Conservation (phyloP, 2,888 invertebrate genomes). For the Ormyrus nitidulus region DNA sequence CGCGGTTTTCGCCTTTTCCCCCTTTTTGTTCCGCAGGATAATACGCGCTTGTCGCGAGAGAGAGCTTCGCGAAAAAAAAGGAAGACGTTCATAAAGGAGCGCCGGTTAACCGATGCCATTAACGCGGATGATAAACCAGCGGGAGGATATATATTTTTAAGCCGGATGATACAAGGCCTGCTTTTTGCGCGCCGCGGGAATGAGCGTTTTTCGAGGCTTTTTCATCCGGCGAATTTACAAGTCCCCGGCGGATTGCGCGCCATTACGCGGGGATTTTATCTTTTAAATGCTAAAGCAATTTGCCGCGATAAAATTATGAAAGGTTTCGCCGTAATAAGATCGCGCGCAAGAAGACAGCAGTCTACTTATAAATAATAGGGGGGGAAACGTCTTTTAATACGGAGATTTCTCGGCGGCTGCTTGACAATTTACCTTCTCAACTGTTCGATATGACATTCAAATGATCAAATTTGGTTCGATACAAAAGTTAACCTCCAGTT, state of each 20-base stretch:
- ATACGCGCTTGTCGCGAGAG: not conserved
- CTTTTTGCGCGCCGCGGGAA: not conserved
- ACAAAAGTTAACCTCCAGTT: no score
- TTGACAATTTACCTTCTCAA: not conserved
- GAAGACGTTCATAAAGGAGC: constrained; percentile 29
- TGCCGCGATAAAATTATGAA: constrained; percentile 33
- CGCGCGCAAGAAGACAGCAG: not conserved
- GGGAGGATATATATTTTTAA: not conserved
- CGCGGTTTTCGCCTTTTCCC: not conserved
- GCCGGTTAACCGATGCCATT: constrained; percentile 21
- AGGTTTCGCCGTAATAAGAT: constrained; percentile 19
- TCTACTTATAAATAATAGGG: not conserved
- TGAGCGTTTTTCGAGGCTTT: not conserved
- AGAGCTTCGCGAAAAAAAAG: constrained; percentile 8
- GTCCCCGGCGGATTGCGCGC: constrained; percentile 23
- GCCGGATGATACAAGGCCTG: not conserved
- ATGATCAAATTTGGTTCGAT: no score
- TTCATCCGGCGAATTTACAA: constrained; percentile 25
- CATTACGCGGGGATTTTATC: constrained; percentile 40
- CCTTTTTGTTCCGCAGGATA: not conserved
- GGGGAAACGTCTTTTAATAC: constrained; percentile 15
- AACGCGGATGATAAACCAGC: constrained; percentile 24
- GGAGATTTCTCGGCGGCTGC: not conserved
- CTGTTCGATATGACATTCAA: no score
- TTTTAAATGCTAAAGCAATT: constrained; percentile 38